These are phyloP conservation scores for Leptocoma aspasia DNA, from an alignment of 2,113 vertebrate species.

Conservation along the genomic window DNA sequence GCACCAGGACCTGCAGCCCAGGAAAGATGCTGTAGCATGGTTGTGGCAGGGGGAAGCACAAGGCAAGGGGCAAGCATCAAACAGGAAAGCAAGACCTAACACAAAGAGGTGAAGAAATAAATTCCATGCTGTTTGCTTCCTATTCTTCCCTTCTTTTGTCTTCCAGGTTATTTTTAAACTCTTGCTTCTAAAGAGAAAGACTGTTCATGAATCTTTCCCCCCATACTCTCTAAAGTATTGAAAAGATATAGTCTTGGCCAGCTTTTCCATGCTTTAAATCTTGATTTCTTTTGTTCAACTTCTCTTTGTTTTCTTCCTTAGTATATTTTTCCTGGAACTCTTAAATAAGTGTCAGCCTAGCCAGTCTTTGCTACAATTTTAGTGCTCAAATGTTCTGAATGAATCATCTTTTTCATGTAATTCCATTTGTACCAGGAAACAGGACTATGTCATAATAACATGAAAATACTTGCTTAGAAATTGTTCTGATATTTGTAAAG, in stretches of 20 bases:
- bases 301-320: neutral
- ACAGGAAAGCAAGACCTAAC: neutral
- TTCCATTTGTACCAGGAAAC: neutral
- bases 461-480: neutral
- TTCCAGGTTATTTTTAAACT: neutral
- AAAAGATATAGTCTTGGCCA: neutral
- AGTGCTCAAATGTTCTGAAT: neutral
- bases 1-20: neutral
- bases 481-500: neutral
- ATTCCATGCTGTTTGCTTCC: neutral
- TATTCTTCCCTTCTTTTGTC: neutral
- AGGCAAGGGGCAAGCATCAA: neutral
- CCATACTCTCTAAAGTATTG: neutral
- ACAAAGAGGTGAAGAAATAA: neutral
- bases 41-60: accelerated
- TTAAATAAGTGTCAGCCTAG: neutral
- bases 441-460: neutral
- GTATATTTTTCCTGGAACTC: neutral
- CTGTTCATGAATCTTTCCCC: neutral
- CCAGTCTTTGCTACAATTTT: neutral
- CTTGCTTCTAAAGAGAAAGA: neutral
- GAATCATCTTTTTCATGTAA: neutral
- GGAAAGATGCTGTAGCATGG: neutral
- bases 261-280: neutral
- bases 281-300: neutral